Percentiles rank a stretch among this genome's conserved stretches.
These are phyloP conservation scores for Oophaga pumilio DNA, from an alignment of 2,113 vertebrate genomes.

Conservation along the genomic window DNA sequence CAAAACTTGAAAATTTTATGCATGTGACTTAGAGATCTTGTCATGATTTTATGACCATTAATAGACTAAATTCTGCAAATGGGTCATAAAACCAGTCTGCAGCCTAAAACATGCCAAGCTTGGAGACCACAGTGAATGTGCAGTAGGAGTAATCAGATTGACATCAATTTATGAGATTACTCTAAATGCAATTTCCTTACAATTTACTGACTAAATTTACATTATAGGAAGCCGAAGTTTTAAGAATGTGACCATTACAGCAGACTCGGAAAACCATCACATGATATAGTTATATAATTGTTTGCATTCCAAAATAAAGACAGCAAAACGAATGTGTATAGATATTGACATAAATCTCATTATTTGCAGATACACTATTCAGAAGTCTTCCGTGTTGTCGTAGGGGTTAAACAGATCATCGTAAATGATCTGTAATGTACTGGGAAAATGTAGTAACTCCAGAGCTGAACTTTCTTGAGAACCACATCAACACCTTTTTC, in stretches of 20 bases:
- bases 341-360: background rate
- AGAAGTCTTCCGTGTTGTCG: background rate
- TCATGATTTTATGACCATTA: background rate
- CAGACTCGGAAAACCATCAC: background rate
- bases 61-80: background rate
- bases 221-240: background rate
- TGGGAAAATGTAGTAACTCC: background rate
- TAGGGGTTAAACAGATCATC: background rate
- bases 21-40: background rate
- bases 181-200: background rate
- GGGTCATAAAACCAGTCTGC: background rate
- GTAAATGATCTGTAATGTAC: background rate
- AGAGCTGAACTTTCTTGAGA: background rate
- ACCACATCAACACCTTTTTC: conserved; percentile 39
- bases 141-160: background rate
- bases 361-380: background rate
- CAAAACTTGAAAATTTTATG: background rate
- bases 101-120: background rate
- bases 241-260: background rate
- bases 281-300: too few species aligned
- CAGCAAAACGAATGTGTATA: background rate
- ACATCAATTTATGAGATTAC: background rate
- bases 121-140: background rate
- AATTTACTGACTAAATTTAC: background rate
- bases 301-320: background rate